A percentile compares a stretch with the other conserved stretches of the same genome.
Conservation (phyloP, 2,113 vertebrate species). For the Nibea albiflora region DNA sequence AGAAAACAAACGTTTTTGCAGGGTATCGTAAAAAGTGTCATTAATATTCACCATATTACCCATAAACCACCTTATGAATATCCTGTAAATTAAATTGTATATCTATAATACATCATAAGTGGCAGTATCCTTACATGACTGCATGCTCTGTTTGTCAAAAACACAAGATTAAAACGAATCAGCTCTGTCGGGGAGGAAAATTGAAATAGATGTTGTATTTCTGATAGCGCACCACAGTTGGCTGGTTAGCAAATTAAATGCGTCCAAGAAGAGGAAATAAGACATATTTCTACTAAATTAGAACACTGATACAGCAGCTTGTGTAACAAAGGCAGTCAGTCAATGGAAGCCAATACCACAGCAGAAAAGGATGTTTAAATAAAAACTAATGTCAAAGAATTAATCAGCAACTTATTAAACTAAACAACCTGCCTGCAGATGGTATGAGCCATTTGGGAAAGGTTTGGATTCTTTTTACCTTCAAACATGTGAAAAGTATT, state of each 20-base stretch:
- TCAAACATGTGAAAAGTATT: too few relatives aligned
- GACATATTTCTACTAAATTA: not conserved
- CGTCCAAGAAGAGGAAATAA: not conserved
- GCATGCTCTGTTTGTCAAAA: not conserved
- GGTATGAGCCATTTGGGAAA: not conserved
- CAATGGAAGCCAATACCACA: not conserved
- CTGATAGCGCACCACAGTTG: not conserved
- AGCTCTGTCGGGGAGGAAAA: not conserved
- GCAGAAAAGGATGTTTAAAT: not conserved
- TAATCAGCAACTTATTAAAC: not conserved
- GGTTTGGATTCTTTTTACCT: not conserved
- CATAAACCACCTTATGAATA: constrained; percentile 40
- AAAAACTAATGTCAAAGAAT: not conserved
- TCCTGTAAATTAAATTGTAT: constrained; percentile 21
- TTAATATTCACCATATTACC: constrained; percentile 47
- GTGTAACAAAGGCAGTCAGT: not conserved
- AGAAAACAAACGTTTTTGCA: constrained; percentile 64
- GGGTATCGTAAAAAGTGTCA: constrained; percentile 58
- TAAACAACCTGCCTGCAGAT: too few relatives aligned
- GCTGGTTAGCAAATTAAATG: not conserved
- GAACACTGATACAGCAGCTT: not conserved
- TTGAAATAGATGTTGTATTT: not conserved
- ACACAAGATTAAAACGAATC: constrained; percentile 3
- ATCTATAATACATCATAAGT: constrained; percentile 8
- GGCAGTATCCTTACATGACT: constrained; percentile 13